Conservation (phyloP, 2,113 vertebrate species). For the Perca fluviatilis region DNA sequence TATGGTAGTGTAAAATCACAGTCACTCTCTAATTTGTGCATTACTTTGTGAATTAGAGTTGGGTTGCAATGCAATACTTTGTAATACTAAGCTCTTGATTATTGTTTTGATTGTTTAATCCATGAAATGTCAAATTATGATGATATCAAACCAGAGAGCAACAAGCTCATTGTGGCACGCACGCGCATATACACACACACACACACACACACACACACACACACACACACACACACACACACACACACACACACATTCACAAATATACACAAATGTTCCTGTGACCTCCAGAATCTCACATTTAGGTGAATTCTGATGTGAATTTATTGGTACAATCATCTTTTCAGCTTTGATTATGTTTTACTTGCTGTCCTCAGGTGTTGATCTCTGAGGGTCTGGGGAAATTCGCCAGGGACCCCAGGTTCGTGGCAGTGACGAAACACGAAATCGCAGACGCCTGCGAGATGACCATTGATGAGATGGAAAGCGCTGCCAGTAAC, state of each 20-base stretch:
- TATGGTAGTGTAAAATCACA: too few relatives aligned
- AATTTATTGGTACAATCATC: neutral
- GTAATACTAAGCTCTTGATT: too few relatives aligned
- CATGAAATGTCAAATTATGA: too few relatives aligned
- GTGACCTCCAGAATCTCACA: neutral
- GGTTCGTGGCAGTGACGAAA: conserved; percentile 94
- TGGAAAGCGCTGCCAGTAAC: conserved; percentile 97
- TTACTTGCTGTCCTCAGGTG: conserved; percentile 82
- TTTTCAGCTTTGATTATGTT: neutral
- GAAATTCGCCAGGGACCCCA: conserved; percentile 94
- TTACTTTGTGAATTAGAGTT: neutral
- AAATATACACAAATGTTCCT: neutral
- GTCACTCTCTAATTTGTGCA: too few relatives aligned
- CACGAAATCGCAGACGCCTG: conserved; percentile 97
- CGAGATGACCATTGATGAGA: conserved; percentile 96
- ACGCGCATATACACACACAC: too few relatives aligned
- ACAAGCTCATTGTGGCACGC: too few relatives aligned
- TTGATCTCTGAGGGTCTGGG: conserved; percentile 97
- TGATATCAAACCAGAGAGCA: too few relatives aligned
- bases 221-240: neutral
- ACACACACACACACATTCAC: neutral
- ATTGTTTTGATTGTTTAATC: too few relatives aligned
- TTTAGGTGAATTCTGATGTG: neutral
- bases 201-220: neutral
- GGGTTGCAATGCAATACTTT: too few relatives aligned